Conservation (phyloP, 2,113 vertebrate genomes). For the Pomatostomus ruficeps region DNA sequence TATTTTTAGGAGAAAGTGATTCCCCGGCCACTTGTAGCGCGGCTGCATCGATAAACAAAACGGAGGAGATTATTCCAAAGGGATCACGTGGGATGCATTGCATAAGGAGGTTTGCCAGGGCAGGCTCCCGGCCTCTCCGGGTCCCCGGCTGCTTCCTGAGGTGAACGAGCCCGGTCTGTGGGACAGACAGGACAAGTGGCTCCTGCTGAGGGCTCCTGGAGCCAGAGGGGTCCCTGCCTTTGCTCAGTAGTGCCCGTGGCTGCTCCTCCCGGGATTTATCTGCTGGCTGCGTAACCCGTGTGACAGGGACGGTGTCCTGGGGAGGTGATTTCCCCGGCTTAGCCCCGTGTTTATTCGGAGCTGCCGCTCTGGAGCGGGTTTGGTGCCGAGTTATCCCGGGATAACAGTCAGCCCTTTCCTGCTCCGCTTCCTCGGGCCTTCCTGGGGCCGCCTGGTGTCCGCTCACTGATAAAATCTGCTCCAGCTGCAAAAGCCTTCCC, state of each 20-base stretch:
- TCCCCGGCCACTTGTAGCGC: background rate
- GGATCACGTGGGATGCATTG: accelerated
- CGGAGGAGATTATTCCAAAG: background rate
- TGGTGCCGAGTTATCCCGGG: background rate
- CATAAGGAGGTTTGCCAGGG: background rate
- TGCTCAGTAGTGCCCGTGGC: accelerated
- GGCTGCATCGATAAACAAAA: background rate
- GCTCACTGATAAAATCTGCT: background rate
- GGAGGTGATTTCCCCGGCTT: background rate
- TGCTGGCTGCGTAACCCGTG: accelerated
- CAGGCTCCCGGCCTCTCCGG: accelerated
- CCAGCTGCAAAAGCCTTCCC: background rate
- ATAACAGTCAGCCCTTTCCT: background rate
- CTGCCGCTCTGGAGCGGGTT: background rate
- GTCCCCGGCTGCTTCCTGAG: too few species aligned
- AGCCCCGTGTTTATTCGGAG: background rate
- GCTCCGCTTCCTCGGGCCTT: accelerated
- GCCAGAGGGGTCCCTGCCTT: background rate
- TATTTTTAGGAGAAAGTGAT: background rate
- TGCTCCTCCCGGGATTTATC: accelerated
- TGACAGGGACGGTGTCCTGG: background rate
- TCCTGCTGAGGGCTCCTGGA: background rate
- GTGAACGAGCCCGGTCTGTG: too few species aligned
- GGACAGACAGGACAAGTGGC: too few species aligned
- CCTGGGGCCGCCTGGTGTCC: background rate